These are phyloP conservation scores for Lycocorax pyrrhopterus DNA, from an alignment of 2,113 vertebrate genomes.

Conservation along the genomic window DNA sequence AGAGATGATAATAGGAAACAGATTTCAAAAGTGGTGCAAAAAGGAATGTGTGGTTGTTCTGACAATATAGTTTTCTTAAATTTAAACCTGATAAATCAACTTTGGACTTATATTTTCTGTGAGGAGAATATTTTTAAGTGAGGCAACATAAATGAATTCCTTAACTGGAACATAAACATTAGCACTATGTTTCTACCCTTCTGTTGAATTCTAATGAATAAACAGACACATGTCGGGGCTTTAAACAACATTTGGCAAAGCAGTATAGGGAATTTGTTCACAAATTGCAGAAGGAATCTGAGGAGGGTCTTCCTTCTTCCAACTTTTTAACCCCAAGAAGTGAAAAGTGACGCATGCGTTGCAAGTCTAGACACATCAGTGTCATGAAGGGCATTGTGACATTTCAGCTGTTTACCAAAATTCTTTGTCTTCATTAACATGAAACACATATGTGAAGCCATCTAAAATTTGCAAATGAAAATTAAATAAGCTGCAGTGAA, in stretches of 20 bases:
- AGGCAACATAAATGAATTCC: not conserved
- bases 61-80: conserved; percentile 60
- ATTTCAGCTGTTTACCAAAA: not conserved
- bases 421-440: not conserved
- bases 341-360: not conserved
- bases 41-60: conserved; percentile 56
- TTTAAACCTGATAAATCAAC: conserved; percentile 50
- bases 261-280: not conserved
- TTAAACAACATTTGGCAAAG: not conserved
- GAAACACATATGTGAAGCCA: not conserved
- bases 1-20: conserved; percentile 60
- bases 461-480: not conserved
- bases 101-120: conserved; percentile 2
- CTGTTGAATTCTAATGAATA: not conserved
- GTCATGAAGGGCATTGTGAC: not conserved
- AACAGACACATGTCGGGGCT: not conserved
- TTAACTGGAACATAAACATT: conserved; percentile 35
- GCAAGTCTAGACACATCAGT: not conserved
- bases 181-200: not conserved
- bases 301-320: not conserved
- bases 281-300: not conserved
- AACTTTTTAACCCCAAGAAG: not conserved
- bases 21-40: conserved; percentile 53
- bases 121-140: conserved; percentile 8
- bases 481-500: not conserved